Evolutionary conservation across 1,140 invertebrate genomes (phyloP).

Genomic region (Dryas iulia): DNA sequence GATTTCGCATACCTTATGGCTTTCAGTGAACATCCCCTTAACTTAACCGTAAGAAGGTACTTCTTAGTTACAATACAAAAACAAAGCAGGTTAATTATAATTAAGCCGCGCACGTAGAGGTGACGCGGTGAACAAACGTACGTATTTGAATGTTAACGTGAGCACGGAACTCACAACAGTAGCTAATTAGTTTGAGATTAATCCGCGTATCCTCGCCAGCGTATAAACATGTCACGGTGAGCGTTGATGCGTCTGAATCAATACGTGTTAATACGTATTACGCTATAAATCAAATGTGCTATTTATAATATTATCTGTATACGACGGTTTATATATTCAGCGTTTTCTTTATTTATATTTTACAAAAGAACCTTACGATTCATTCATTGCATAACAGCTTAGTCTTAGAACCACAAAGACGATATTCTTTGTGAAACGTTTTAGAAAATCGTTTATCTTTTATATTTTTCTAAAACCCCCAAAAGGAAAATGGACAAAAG

Average conservation of each 20-base stretch:
- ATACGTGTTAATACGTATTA: conserved; percentile 15
- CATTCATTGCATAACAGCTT: neutral
- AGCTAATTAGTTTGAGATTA: conserved; percentile 55
- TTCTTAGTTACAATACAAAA: neutral
- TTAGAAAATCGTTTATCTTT: conserved; percentile 15
- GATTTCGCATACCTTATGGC: no score
- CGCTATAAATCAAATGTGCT: neutral
- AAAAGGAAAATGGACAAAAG: conserved; percentile 24
- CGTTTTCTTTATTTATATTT: neutral
- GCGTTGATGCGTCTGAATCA: conserved; percentile 21
- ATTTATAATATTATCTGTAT: neutral
- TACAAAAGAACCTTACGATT: neutral
- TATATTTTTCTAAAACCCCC: conserved; percentile 15
- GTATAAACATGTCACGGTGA: conserved; percentile 2
- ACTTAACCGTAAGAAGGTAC: neutral
- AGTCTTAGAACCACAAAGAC: neutral
- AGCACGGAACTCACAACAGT: conserved; percentile 44
- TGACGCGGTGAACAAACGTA: conserved; percentile 25
- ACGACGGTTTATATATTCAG: neutral
- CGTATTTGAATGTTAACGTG: conserved; percentile 56
- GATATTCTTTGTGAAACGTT: neutral
- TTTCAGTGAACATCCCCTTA: neutral
- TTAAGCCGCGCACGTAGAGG: conserved; percentile 13
- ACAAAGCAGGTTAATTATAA: conserved; percentile 25
- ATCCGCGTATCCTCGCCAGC: conserved; percentile 32